Evolutionary conservation across 2,113 vertebrate genomes (phyloP), one percentile per base, ranked within the genome.

Genomic region (Okapia johnstoni): DNA sequence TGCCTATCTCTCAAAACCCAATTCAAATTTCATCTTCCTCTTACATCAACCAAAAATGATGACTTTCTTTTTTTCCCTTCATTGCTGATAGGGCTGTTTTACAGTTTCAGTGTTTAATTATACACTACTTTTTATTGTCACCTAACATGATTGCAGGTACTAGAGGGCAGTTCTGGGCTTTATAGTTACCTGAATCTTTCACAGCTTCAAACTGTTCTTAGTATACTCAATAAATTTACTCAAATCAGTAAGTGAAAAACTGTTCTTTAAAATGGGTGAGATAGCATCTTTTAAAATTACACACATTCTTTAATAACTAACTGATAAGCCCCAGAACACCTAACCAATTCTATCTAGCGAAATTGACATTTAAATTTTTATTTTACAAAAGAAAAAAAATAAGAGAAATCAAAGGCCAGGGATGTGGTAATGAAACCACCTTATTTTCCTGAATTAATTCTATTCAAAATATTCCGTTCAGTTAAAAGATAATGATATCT

Each of bases 401-500:
- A 28, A 87, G 17, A 52, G 48, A 12, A 94, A 52, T 36, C 15
- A 87, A 93, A 85, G 40, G 13, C 60, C 23, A 94, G 66, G 48
- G 73, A 80, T 11, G 7, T 84, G 79, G 70, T 89, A 94, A 96
- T 91, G 30, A 94, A 97, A 87, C 63, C 40, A 73, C 46, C 11
- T 94, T 85, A 89, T 88, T 91, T 93, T 91, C 86, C 70, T 89
- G 7, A 84, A 84, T 26, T 73, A 84, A 90, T 93, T 96, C 76
- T 97, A 52, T 89, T 97, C 66, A 97, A 54, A 96, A 88, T 96
- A 58, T 58, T 95, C 40, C 83, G 11, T 94, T 97, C 46, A 63
- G 46, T 98, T 94, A 87, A 96, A 94, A 97, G 73, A 85, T 87
- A 57, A 57, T 3, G 73, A 5, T 87, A 90, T 94, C 93, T 96